Base-by-base conservation (phyloP, 2,888 invertebrate genomes). In the Allolobophora icterica region DNA sequence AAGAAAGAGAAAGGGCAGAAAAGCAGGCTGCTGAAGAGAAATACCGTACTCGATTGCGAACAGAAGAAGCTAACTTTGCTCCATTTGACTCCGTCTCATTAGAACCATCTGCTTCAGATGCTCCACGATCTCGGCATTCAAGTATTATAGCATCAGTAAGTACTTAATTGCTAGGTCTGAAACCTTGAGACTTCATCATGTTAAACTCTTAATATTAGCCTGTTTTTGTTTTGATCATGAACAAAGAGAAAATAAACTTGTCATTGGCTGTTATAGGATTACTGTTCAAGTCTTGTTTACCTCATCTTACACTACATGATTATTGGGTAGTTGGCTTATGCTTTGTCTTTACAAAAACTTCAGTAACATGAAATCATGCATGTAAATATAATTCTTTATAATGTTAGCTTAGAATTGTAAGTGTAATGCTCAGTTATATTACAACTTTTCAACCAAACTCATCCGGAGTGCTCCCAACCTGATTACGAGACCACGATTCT, bases 21-120 rank as follows among this genome's bases (percentile, higher is more conserved):
- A 71, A 71, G 24, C 52, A 52, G 71, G 71, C n/a, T 71, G 71
- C 71, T n/a, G 71, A n/a, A n/a, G 71, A 71, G 71, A 71, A 71
- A 71, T 71, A 71, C 71, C 71, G 71, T 11, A 13, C 71, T 30
- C n/a, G 71, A n/a, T n/a, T 71, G 30, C 30, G 71, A n/a, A 71
- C 30, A 13, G 71, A 71, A 71, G 71, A n/a, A 30, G 71, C 71
- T n/a, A n/a, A 71, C 71, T 71, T 71, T 71, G 71, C 71, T 71
- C 1, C 13, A 71, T 71, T 11, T 71, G 71, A 71, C n/a, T 30
- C 71, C 0, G 8, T 71, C 6, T 71, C n/a, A 8, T 71, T 71
- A n/a, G 71, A 71, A 8, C 71, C 71, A 11, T 52, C 34, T 1
- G 17, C 34, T 35, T 84, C 38, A 35, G 87, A 87, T 21, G 87